These are phyloP conservation scores for Colius striatus DNA, from an alignment of 2,113 vertebrate genomes.

Conservation along the genomic window DNA sequence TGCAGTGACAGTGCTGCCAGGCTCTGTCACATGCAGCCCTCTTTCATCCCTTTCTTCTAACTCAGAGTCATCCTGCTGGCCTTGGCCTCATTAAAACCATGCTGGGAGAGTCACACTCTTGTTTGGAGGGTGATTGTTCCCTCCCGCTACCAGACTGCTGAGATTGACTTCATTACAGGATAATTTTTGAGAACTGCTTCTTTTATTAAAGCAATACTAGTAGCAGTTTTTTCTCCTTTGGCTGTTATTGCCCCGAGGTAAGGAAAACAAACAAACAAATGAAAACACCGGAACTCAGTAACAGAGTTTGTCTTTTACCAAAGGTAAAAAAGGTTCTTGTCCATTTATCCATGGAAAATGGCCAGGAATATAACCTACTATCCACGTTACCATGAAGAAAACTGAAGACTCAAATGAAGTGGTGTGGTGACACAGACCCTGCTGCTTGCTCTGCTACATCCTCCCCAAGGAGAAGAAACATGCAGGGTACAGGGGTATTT, in stretches of 20 bases:
- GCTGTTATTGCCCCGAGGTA: not conserved
- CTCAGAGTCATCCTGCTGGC: not conserved
- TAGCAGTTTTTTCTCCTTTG: not conserved
- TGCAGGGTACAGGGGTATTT: not conserved
- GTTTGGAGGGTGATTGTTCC: not conserved
- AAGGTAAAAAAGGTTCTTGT: not conserved
- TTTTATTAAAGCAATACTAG: not conserved
- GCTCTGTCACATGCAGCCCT: not conserved
- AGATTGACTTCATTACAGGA: not conserved
- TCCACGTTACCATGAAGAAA: not conserved
- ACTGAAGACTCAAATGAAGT: not conserved
- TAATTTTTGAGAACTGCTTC: not conserved
- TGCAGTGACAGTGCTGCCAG: not conserved
- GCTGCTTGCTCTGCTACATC: not conserved
- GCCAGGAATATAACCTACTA: not conserved
- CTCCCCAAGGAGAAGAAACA: not conserved
- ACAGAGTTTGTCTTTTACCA: not conserved
- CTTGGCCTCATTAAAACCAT: not conserved
- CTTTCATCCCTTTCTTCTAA: not conserved
- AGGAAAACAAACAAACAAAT: not conserved
- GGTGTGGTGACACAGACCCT: not conserved
- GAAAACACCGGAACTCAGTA: not conserved
- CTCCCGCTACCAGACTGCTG: not conserved
- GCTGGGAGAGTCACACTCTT: not conserved
- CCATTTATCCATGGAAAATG: not conserved